These are phyloP conservation scores for Glaucidium brasilianum DNA, from an alignment of 2,113 vertebrate genomes.

Conservation along the genomic window DNA sequence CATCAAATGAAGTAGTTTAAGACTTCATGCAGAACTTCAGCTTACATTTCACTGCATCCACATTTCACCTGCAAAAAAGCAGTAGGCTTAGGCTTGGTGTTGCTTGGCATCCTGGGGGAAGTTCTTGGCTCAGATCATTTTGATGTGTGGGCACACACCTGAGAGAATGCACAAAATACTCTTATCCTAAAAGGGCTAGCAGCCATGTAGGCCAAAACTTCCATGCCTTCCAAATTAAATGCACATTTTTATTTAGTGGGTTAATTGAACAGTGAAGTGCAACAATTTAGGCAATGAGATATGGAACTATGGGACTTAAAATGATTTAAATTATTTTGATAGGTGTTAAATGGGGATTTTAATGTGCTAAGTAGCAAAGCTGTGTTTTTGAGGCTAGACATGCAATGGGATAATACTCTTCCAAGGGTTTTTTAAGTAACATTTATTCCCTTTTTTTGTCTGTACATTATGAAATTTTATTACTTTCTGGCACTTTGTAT, in stretches of 20 bases:
- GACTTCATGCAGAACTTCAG: background rate
- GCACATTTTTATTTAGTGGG: background rate
- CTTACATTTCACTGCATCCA: background rate
- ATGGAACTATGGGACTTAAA: background rate
- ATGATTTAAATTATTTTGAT: background rate
- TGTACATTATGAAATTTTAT: background rate
- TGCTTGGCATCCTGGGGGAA: background rate
- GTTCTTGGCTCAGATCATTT: background rate
- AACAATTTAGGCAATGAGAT: background rate
- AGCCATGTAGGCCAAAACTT: background rate
- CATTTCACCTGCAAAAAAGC: background rate
- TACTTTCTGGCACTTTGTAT: background rate
- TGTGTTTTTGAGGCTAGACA: background rate
- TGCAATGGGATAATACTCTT: background rate
- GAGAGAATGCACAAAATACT: background rate
- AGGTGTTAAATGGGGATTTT: background rate
- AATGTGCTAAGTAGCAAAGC: background rate
- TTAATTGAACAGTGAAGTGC: background rate
- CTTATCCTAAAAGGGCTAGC: background rate
- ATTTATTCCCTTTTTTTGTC: background rate
- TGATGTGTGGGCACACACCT: background rate
- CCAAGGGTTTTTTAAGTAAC: background rate
- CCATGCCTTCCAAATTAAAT: background rate
- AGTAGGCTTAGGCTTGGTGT: background rate
- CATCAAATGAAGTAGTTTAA: background rate